Evolutionary conservation across 2,888 invertebrate species (phyloP).

Genomic region (Drosophila antonietae): DNA sequence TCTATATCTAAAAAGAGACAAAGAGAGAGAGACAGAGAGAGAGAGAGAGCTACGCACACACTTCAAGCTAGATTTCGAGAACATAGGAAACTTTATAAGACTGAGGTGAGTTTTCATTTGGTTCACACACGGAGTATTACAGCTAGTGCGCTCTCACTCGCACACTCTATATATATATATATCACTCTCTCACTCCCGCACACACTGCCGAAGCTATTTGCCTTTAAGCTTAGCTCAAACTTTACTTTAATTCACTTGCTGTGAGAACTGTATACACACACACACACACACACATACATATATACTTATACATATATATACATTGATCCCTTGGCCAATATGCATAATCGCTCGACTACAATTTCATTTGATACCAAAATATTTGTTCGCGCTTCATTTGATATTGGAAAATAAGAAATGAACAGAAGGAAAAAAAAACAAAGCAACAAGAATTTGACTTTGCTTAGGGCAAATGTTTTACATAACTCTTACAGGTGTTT

Average conservation of each 20-base stretch:
- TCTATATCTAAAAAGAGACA: conserved; percentile 24
- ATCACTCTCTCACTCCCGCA: background rate
- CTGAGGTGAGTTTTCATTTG: conserved; percentile 81
- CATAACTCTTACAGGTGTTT: conserved; percentile 12
- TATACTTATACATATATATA: background rate
- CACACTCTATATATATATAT: background rate
- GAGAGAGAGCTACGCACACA: background rate
- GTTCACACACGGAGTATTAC: background rate
- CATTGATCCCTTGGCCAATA: conserved; percentile 56
- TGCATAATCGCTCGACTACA: conserved; percentile 54
- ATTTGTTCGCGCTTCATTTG: conserved; percentile 36
- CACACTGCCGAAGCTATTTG: background rate
- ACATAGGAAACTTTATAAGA: conserved; percentile 83
- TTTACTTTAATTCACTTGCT: background rate
- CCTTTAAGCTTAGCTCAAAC: conserved; percentile 8
- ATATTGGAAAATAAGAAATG: conserved; percentile 41
- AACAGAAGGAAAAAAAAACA: no score
- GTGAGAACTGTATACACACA: conserved; percentile 51
- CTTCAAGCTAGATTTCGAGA: conserved; percentile 57
- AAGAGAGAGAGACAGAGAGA: no score
- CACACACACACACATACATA: conserved; percentile 20
- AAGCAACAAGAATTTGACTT: background rate
- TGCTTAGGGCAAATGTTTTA: conserved; percentile 6
- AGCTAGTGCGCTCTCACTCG: background rate
- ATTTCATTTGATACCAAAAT: conserved; percentile 43